Base-by-base conservation (phyloP, 2,797 vertebrate genomes). In the Martes flavigula region DNA sequence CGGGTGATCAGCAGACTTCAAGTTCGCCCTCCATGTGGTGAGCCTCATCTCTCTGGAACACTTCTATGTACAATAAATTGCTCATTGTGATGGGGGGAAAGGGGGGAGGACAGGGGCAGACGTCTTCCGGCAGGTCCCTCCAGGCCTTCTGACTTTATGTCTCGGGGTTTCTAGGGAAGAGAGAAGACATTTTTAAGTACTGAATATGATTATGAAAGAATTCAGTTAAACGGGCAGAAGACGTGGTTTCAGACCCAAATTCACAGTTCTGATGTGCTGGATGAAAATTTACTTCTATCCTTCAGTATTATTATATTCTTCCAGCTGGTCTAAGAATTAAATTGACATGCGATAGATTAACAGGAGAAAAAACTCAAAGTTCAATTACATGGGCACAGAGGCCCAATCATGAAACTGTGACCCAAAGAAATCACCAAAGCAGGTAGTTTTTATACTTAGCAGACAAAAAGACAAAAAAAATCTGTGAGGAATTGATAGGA, bases 81-180 rank as follows among this genome's bases (percentile, higher is more conserved):
- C 12, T 21, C 40, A 82, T 30, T 90, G 94, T 92, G 38, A 70
- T 92, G 90, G 40, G 62, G 60, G 7, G 62, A 11, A 13, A 12
- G 11, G 2, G 13, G 35, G 11, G 68, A 27, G 60, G 89, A 43
- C 43, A 14, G 14, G 79, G 48, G 64, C 21, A 79, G n/a, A 84
- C 83, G 91, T 97, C 64, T 88, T 94, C 43, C 13, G 51, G 64
- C 38, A 90, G 25, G 38, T 90, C 25, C n/a, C 11, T 93, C 30
- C n/a, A 95, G 64, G 70, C 58, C 46, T 92, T 90, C 91, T 72
- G 58, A 82, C 14, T 92, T 87, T 92, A 46, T 73, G 35, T 88
- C n/a, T 86, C 38, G 48, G n/a, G 11, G 27, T 88, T 91, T 93
- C 95, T 94, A 85, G 21, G 75, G n/a, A 81, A 90, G 38, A 94